These are phyloP conservation scores for Myrmecophaga tridactyla DNA, from an alignment of 2,113 vertebrate species.

Conservation along the genomic window DNA sequence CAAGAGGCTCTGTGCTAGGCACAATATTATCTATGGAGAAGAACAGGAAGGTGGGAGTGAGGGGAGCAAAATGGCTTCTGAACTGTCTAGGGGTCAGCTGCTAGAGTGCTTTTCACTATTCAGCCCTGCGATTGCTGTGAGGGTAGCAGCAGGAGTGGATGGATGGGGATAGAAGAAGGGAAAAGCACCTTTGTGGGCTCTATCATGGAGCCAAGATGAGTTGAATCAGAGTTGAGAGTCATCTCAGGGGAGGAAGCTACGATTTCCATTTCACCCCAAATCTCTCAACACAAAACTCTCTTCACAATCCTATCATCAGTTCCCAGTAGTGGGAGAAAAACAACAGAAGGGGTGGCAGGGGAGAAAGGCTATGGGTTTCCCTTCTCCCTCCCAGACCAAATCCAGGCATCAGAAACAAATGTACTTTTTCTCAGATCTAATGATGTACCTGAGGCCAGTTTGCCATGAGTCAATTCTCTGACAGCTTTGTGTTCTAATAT, in stretches of 20 bases:
- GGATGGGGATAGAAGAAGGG: neutral
- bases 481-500: neutral
- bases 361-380: neutral
- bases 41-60: neutral
- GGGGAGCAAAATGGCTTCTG: neutral
- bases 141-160: neutral
- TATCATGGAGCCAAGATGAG: neutral
- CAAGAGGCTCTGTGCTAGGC: conserved; percentile 46
- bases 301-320: neutral
- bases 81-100: neutral
- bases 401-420: neutral
- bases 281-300: neutral
- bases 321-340: neutral
- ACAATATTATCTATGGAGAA: neutral
- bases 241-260: neutral
- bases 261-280: conserved; percentile 7
- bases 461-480: neutral
- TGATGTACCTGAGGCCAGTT: neutral
- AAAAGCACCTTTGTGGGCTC: neutral
- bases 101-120: neutral
- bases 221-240: neutral
- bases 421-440: neutral
- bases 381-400: neutral
- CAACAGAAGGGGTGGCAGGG: neutral
- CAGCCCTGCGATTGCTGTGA: neutral